Evolutionary conservation across 2,888 invertebrate genomes (phyloP).

Genomic region (Rutpela maculata): DNA sequence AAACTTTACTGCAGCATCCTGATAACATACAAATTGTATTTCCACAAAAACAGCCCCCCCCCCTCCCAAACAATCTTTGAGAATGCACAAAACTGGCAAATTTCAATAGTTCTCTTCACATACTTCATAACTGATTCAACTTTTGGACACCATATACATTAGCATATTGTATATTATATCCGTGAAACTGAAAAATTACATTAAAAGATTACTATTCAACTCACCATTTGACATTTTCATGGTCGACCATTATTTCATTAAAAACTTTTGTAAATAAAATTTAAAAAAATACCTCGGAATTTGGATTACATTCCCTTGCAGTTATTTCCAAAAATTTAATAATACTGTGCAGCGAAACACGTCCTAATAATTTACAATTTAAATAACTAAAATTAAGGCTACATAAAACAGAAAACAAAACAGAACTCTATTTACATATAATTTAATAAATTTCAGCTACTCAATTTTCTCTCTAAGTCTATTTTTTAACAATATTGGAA

Average conservation of each 20-base stretch:
- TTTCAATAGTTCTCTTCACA: too few species aligned
- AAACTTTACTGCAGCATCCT: too few species aligned
- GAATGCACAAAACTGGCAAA: too few species aligned
- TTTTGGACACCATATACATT: too few species aligned
- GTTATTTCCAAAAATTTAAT: not conserved
- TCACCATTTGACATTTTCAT: not conserved
- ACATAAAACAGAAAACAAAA: not conserved
- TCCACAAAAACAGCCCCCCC: too few species aligned
- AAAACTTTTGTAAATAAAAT: too few species aligned
- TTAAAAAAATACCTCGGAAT: not conserved
- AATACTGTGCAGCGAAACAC: not conserved
- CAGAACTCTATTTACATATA: not conserved
- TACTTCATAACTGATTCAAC: too few species aligned
- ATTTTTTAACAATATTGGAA: slow-evolving; percentile 92
- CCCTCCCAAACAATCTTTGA: too few species aligned
- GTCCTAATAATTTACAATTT: not conserved
- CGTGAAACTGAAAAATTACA: too few species aligned
- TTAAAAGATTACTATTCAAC: not conserved
- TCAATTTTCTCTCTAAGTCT: slow-evolving; percentile 87
- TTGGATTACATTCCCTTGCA: not conserved
- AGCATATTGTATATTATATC: too few species aligned
- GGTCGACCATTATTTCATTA: too few species aligned
- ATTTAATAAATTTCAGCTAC: slow-evolving; percentile 66
- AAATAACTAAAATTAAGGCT: not conserved
- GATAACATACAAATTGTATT: too few species aligned